Base-by-base conservation (phyloP, 2,888 invertebrate genomes). In the Macrosoma leucophasiata region DNA sequence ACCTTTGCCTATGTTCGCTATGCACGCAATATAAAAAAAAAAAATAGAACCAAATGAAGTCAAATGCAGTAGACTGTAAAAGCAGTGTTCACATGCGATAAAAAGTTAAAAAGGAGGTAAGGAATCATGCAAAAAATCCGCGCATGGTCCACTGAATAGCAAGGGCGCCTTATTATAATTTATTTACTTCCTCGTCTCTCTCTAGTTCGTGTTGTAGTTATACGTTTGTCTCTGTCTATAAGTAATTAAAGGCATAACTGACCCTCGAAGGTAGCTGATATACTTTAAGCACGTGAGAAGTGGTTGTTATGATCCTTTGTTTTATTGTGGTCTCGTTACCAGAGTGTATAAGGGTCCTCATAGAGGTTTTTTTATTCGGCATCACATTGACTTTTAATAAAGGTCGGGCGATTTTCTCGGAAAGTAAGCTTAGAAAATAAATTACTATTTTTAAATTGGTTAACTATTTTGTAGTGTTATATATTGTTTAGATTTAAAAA, bases 261-360 rank as follows among this genome's bases (percentile, higher is more conserved):
- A 74, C 77, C 74, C 73, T 66, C 58, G 53, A 64, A 70, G 62
- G 65, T 59, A 64, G 58, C 55, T 51, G 48, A 50, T 48, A 66
- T 69, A 66, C 64, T 59, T 55, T 47, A 54, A 66, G 69, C 62
- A 56, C 64, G 66, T 67, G 62, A 69, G 66, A 66, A 74, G 77
- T 62, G 67, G 70, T 70, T 72, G 67, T 74, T 73, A 60, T 73
- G 73, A 72, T 70, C 67, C 64, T 68, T 81, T 81, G 74, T 81
- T 65, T 78, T 69, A 70, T 71, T 71, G 56, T 67, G 48, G 48
- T 39, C 50, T 50, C 39, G 58, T 61, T 53, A 59, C 40, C 50
- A 48, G 58, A 66, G 64, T 59, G 59, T 58, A 50, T 45, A 46
- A 71, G 70, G 46, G 56, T 60, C 40, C 67, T 77, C 63, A 51